Base-by-base conservation (phyloP, 2,797 vertebrate species). In the Tenualosa ilisha region DNA sequence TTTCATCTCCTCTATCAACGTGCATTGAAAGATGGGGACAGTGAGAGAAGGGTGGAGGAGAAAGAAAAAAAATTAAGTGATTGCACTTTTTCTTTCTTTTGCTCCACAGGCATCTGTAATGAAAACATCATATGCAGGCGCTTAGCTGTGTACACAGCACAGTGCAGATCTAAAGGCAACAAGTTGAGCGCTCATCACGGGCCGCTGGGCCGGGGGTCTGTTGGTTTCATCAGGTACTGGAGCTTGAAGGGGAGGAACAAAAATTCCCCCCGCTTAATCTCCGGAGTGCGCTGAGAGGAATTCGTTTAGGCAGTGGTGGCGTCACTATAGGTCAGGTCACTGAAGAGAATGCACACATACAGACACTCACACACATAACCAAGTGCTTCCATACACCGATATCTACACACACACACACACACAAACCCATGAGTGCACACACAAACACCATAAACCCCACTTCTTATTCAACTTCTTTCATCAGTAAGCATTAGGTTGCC, bases 1-100 rank as follows among this genome's bases (percentile, higher is more conserved):
- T 86, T 82, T 91, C 83, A 84, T 86, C 75, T 90, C 88, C 87
- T 84, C 85, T 92, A 86, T 87, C 85, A 89, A 84, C 84, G 40
- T 5, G 51, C n/a, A 50, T 24, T 11, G 6, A 82, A 72, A 81
- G 63, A 79, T 24, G 59, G 8, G 59, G 59, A 63, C 59, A 9
- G 26, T 2, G 46, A 79, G 84, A 31, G 68, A 40, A 85, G 61
- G 61, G 63, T 72, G 26, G 82, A 61, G 51, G 63, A 40, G 82
- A 82, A 79, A 79, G 46, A 31, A 31, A 31, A 68, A 63, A 84
- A 53, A 68, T 15, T 13, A 72, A 72, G 65, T 68, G 63, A 22
- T 4, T 43, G 31, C 63, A 75, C 20, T 51, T 46, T 65, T 83
- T 65, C 20, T 83, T 61, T 46, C 54, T 49, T 49, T 83, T 12